phyloP scores from a whole-genome alignment of 2,797 vertebrate genomes.

The Galagoides demidoff region DNA sequence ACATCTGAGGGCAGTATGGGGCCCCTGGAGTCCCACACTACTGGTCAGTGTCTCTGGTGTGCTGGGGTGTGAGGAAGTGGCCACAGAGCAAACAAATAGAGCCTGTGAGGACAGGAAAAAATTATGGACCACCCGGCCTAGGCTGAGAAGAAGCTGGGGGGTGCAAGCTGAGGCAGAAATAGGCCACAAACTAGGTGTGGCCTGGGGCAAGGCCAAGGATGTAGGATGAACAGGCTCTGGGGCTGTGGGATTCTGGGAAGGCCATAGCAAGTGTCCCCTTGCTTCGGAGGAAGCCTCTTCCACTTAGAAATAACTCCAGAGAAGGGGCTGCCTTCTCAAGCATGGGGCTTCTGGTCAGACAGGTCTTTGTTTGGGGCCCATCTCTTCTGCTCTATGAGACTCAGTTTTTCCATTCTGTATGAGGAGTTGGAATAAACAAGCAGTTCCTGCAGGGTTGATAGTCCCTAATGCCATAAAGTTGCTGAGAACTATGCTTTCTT shows the following conservation, averaged over 20 bases:
- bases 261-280: neutral
- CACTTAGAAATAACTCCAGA: conserved; percentile 29
- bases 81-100: conserved; percentile 87
- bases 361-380: neutral
- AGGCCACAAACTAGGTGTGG: conserved; percentile 21
- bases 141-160: conserved; percentile 13
- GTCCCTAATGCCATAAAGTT: neutral
- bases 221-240: neutral
- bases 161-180: neutral
- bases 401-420: conserved; percentile 32
- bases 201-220: conserved; percentile 43
- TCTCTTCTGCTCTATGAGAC: neutral
- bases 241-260: neutral
- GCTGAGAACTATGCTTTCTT: no score
- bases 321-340: neutral
- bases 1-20: conserved; percentile 44
- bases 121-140: conserved; percentile 86
- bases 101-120: conserved; percentile 88
- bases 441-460: neutral
- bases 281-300: neutral
- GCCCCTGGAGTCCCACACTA: conserved; percentile 14
- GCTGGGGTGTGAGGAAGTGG: conserved; percentile 72
- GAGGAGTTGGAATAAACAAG: conserved; percentile 27
- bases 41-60: conserved; percentile 31
- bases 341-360: neutral